Evolutionary conservation across 2,113 vertebrate genomes (phyloP), one percentile per base, ranked within the genome.

Genomic region (Tiliqua scincoides): DNA sequence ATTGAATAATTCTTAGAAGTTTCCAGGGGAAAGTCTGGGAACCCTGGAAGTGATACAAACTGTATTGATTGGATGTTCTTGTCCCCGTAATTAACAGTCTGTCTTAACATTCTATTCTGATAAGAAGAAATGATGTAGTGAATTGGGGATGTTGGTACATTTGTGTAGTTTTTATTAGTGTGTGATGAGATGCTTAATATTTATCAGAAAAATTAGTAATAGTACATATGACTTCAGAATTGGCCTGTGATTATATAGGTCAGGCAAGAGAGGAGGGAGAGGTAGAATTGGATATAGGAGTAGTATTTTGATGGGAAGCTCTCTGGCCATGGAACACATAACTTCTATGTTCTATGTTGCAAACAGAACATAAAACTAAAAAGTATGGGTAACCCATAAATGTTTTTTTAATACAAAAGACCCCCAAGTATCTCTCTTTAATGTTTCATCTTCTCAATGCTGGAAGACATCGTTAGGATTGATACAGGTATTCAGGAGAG

Each of bases 21-120:
- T 77, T 82, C 35, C 6, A 9, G 6, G 27, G 17, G 15, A 90
- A 61, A 67, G 30, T 27, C 2, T 40, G 78, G 86, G 85, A 91
- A 85, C 48, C 74, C 6, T 82, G 59, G 83, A 85, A 93, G 79
- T 87, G 48, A 74, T 75, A 85, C 68, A 0, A n/a, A 82, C 15
- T 15, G 59, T 91, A 72, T 4, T 37, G 62, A 11, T 37, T 79
- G 18, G 17, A 32, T 43, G 3, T 5, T 57, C 25, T 82, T 91
- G 84, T 82, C 75, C 78, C 89, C 87, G 81, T 90, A 79, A 85
- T 48, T 89, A 88, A 79, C 76, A 68, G 8, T 88, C 85, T 72
- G 72, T 37, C 12, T 89, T 89, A 79, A 74, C n/a, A 63, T 84
- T 91, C 71, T 83, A 11, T 89, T 90, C 40, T 84, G 2, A 83